These are phyloP conservation scores for Phrynocephalus guinanensis DNA, from an alignment of 2,797 vertebrate species.

Conservation along the genomic window DNA sequence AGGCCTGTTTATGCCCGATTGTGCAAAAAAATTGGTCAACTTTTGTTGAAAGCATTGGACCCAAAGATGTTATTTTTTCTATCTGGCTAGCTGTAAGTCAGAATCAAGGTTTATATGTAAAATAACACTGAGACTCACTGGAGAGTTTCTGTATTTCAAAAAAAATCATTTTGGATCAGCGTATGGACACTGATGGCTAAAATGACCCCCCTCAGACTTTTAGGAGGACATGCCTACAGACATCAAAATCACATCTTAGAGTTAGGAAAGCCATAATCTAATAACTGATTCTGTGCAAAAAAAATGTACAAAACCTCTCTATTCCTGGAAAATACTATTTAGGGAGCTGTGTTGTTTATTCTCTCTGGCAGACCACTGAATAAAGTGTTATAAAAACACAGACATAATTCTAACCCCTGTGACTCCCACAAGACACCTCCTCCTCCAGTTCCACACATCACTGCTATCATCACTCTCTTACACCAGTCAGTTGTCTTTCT, in stretches of 20 bases:
- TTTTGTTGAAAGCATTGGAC: no score
- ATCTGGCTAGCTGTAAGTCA: no score
- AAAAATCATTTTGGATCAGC: no score
- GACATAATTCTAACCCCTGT: slow-evolving; percentile 8
- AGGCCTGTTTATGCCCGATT: no score
- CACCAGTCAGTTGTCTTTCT: not conserved
- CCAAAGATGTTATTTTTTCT: no score
- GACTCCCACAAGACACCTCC: not conserved
- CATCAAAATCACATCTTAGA: not conserved
- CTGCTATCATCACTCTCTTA: slow-evolving; percentile 6
- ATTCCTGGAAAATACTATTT: slow-evolving; percentile 11
- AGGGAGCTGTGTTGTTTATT: slow-evolving; percentile 47
- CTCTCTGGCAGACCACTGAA: slow-evolving; percentile 52
- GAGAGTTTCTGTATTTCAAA: no score
- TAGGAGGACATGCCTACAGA: no score
- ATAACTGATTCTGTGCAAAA: not conserved
- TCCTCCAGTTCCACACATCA: not conserved
- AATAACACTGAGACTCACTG: no score
- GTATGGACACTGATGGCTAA: no score
- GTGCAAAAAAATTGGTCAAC: no score
- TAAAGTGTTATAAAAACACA: slow-evolving; percentile 40
- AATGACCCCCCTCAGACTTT: no score
- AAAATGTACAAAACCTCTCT: slow-evolving; percentile 34
- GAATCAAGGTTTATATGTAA: no score
- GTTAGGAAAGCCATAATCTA: not conserved